Percentiles rank a stretch among this genome's conserved stretches.
These are phyloP conservation scores for Brenthis daphne DNA, from an alignment of 2,888 invertebrate genomes.

Conservation along the genomic window DNA sequence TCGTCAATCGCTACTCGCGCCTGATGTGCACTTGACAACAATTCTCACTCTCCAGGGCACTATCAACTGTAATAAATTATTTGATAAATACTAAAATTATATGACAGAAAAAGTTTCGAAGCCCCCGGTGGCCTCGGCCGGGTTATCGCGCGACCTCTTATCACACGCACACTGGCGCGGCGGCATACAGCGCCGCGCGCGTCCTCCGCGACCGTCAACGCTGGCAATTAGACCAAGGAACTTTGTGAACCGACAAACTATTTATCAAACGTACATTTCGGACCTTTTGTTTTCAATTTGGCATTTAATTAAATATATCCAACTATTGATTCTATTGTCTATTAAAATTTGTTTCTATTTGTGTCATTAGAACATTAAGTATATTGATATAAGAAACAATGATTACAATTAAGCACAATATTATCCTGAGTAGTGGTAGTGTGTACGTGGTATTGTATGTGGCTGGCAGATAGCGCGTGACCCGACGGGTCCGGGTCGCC, in stretches of 20 bases:
- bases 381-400: no score
- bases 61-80: slow-evolving; percentile 16
- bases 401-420: no score
- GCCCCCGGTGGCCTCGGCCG: slow-evolving; percentile 41
- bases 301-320: not conserved
- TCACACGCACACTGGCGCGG: slow-evolving; percentile 38
- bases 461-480: slow-evolving; percentile 25
- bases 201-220: slow-evolving; percentile 45
- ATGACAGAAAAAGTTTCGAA: slow-evolving; percentile 13
- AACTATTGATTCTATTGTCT: no score
- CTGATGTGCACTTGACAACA: slow-evolving; percentile 31
- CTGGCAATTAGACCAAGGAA: slow-evolving; percentile 61
- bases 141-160: slow-evolving; percentile 50
- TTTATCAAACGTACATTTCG: slow-evolving; percentile 24
- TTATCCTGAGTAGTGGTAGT: no score
- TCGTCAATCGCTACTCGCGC: not conserved
- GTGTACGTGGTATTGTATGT: no score
- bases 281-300: slow-evolving; percentile 20
- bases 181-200: slow-evolving; percentile 52
- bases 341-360: no score
- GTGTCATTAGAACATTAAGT: no score
- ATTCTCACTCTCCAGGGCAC: not conserved
- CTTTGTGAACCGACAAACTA: slow-evolving; percentile 44
- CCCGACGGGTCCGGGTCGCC: slow-evolving; percentile 27
- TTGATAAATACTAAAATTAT: slow-evolving; percentile 19